Evolutionary conservation across 30 jellyfish, hydroid and myxozoan species (phyloP), one percentile per base, ranked within the genome.

Genomic region (Cassiopea xamachana): DNA sequence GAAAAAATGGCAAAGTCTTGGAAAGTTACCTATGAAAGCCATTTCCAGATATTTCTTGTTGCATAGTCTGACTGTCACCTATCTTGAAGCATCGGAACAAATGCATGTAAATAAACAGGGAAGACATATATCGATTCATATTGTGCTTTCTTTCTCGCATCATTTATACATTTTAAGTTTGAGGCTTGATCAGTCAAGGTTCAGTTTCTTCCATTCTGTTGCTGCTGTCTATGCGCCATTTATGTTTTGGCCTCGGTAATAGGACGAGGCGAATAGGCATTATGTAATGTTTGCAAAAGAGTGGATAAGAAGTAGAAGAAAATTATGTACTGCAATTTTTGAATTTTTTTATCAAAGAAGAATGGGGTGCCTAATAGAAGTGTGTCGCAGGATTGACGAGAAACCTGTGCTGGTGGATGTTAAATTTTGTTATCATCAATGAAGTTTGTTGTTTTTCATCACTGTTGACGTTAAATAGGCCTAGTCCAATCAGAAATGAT

Each of bases 21-120:
- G 39, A 27, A 55, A 3, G 64, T 17, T 44, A 75, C 84, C 84
- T 75, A 75, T 75, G 84, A 50, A 75, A 75, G 9, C 84, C 84
- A 75, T 7, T 75, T 6, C 84, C 84, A 75, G 70, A 27, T 46
- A 75, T 10, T 17, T 75, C 84, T 50, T 75, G 84, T 7, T 68
- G 77, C 16, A 68, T 4, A 43, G 27, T 27, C n/a, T 43, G 51
- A 46, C 71, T 1, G 27, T 45, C 9, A 44, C 27, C 59, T 13
- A 0, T 2, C n/a, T 12, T 27, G 58, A 73, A 5, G 12, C 64
- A 55, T 55, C 12, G 64, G 64, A 6, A 3, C 10, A 55, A 55
- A 55, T 3, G 12, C 64, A 55, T 55, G 12, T 3, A 55, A 3
- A 55, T 55, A 55, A 3, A 55, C 12, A 55, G 12, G 7, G 64